Conservation (phyloP, 2,113 vertebrate genomes). For the Zosterops lateralis region DNA sequence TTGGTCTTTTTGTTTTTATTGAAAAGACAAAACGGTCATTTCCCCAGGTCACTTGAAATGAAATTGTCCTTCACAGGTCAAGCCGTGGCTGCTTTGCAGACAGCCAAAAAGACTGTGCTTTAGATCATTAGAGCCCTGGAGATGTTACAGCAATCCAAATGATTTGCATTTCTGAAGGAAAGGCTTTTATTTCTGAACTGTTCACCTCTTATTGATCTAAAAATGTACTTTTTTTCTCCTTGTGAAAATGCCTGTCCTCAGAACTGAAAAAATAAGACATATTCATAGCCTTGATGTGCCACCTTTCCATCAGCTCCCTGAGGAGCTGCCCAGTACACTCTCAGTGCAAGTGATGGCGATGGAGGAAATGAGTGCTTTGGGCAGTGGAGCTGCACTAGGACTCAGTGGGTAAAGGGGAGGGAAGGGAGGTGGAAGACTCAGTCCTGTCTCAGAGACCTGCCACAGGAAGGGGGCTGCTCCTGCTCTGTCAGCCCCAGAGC, state of each 20-base stretch:
- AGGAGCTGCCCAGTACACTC: neutral
- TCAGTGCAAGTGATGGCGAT: neutral
- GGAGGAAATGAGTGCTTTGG: neutral
- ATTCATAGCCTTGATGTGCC: neutral
- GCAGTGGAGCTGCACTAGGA: neutral
- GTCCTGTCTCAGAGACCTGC: neutral
- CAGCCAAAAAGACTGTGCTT: neutral
- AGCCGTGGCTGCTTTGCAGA: neutral
- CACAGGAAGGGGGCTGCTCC: fast-evolving
- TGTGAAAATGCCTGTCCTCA: neutral
- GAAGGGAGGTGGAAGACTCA: neutral
- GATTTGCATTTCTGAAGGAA: conserved; percentile 30
- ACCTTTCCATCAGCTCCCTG: neutral
- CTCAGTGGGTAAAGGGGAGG: neutral
- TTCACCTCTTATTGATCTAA: neutral
- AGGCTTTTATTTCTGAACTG: conserved; percentile 14
- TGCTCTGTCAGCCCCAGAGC: fast-evolving
- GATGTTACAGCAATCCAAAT: neutral
- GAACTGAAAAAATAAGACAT: neutral
- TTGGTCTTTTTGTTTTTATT: conserved; percentile 21
- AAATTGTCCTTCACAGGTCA: conserved; percentile 46
- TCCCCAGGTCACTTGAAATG: conserved; percentile 20
- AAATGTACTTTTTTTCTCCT: neutral
- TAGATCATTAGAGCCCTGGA: neutral
- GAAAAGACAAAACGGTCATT: neutral